Percentiles rank a stretch among this genome's conserved stretches.
phyloP scores from a whole-genome alignment of 2,113 vertebrate genomes.

The Dipodomys merriami region DNA sequence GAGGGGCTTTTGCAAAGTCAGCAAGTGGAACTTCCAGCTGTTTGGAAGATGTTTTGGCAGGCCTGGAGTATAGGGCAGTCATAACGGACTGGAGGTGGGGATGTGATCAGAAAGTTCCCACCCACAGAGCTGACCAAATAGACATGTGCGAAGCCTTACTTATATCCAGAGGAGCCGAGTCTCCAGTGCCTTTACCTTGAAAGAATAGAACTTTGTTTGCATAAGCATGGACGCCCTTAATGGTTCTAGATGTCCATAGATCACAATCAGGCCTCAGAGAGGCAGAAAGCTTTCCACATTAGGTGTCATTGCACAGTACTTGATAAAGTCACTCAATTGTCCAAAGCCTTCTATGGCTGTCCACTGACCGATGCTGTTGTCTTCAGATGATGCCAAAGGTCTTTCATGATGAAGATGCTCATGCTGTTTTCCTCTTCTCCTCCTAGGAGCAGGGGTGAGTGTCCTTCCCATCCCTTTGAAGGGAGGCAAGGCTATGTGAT shows the following conservation, averaged over 20 bases:
- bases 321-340: neutral
- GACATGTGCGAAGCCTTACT: neutral
- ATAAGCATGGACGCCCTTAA: neutral
- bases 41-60: constrained; percentile 68
- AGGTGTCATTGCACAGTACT: neutral
- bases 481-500: neutral
- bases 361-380: neutral
- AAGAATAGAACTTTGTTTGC: neutral
- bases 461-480: neutral
- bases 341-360: neutral
- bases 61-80: neutral
- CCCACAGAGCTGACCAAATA: neutral
- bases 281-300: neutral
- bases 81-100: neutral
- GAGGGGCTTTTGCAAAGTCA: constrained; percentile 70
- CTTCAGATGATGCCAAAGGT: neutral
- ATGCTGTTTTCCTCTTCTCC: neutral
- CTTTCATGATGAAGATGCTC: neutral
- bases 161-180: neutral
- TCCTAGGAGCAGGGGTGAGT: neutral
- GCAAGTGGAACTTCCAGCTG: constrained; percentile 47
- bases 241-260: neutral
- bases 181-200: neutral
- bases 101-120: constrained; percentile 37
- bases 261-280: neutral